Evolutionary conservation across 2,888 invertebrate species (phyloP).

Genomic region (Melanophora roralis): DNA sequence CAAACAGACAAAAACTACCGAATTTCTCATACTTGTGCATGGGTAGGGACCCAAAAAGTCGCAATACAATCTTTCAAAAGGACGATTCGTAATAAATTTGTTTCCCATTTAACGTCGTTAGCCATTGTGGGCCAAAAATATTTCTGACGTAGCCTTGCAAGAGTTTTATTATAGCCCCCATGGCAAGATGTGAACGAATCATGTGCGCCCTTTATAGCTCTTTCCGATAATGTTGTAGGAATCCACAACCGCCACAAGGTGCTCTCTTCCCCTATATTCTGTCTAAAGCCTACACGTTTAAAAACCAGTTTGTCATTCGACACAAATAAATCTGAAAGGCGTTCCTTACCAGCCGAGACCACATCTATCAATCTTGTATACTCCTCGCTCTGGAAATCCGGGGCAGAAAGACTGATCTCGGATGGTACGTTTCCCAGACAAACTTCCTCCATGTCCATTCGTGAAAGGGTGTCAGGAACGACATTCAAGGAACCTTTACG

Average conservation of each 20-base stretch:
- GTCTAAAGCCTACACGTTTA: not conserved
- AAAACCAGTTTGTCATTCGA: not conserved
- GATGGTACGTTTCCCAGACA: not conserved
- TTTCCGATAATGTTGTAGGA: not conserved
- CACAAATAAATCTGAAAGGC: not conserved
- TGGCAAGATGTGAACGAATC: not conserved
- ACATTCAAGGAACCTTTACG: not conserved
- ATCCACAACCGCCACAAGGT: not conserved
- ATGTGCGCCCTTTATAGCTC: not conserved
- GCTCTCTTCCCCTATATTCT: not conserved
- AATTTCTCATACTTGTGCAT: no score
- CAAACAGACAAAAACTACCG: no score
- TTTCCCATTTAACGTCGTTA: not conserved
- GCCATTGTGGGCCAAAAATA: no score
- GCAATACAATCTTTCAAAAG: not conserved
- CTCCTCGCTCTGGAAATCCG: not conserved
- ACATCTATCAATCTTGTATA: not conserved
- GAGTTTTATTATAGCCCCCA: not conserved
- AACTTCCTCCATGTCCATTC: slow-evolving; percentile 9
- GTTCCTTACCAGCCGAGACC: not conserved
- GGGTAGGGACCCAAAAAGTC: no score
- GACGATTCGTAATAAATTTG: not conserved
- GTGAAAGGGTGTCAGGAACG: no score
- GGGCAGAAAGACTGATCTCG: not conserved
- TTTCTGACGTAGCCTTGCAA: not conserved